Conservation (phyloP, 2,797 vertebrate genomes). For the Schizothorax lantsangensis region DNA sequence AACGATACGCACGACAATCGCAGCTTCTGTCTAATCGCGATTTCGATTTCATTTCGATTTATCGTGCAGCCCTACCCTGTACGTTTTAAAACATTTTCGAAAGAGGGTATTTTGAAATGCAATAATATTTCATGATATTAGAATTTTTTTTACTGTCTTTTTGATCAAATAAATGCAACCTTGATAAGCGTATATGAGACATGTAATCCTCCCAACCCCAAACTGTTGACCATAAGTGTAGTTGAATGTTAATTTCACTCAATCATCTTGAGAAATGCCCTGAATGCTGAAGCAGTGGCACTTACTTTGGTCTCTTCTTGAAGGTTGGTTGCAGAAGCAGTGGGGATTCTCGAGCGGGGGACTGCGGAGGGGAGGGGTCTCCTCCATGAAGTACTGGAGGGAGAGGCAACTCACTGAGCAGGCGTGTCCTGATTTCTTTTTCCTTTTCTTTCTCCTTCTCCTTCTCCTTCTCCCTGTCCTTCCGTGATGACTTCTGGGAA, state of each 20-base stretch:
- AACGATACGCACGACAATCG: too few relatives aligned
- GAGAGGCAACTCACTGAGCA: slow-evolving; percentile 93
- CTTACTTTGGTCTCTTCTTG: slow-evolving; percentile 99
- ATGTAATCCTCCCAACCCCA: neutral
- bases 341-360: slow-evolving; percentile 86
- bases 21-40: too few relatives aligned
- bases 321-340: slow-evolving; percentile 85
- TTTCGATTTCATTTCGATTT: too few relatives aligned
- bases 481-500: slow-evolving; percentile 86
- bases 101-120: neutral
- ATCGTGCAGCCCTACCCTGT: neutral
- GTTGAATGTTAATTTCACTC: neutral
- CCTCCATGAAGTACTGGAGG: slow-evolving; percentile 90
- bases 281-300: neutral
- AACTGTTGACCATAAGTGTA: neutral
- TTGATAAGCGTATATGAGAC: neutral
- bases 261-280: neutral
- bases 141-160: neutral
- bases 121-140: neutral
- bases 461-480: slow-evolving; percentile 63
- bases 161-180: neutral
- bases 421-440: slow-evolving; percentile 85
- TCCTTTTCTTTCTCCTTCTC: slow-evolving; percentile 56
- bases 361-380: slow-evolving; percentile 91
- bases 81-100: neutral